Conservation (phyloP, 2,888 invertebrate genomes). For the Alloplasta piceator region DNA sequence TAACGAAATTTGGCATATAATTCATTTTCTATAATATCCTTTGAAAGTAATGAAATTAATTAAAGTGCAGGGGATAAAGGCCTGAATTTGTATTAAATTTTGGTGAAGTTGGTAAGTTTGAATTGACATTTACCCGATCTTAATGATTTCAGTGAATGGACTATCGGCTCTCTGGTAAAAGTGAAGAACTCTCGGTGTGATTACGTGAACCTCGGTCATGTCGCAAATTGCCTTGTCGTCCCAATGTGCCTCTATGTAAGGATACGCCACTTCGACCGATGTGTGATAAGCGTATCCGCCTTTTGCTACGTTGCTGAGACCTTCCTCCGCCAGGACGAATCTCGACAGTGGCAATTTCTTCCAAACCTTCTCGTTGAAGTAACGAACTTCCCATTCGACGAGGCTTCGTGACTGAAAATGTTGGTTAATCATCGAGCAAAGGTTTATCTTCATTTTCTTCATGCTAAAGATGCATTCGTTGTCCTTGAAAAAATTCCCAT, state of each 20-base stretch:
- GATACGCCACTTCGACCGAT: conserved; percentile 77
- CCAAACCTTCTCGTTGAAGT: conserved; percentile 76
- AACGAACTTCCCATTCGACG: conserved; percentile 61
- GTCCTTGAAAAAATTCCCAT: no score
- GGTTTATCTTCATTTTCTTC: no score
- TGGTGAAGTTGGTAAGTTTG: neutral
- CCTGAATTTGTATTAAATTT: neutral
- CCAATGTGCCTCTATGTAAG: conserved; percentile 75
- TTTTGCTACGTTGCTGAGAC: conserved; percentile 72
- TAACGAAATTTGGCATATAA: no score
- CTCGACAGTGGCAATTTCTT: conserved; percentile 72
- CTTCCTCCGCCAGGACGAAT: conserved; percentile 72
- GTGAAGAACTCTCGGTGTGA: conserved; percentile 70
- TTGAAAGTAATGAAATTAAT: no score
- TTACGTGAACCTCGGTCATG: conserved; percentile 77
- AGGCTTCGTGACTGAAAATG: conserved; percentile 66
- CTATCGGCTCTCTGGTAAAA: conserved; percentile 73
- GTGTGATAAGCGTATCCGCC: conserved; percentile 79
- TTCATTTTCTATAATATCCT: no score
- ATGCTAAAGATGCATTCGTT: no score
- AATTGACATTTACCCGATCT: conserved; percentile 74
- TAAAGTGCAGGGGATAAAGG: no score
- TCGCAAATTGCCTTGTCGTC: conserved; percentile 76
- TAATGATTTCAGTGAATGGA: conserved; percentile 76
- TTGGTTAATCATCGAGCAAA: no score